phyloP scores from a whole-genome alignment of 1,140 invertebrate genomes.

The Drosophila sucinea region DNA sequence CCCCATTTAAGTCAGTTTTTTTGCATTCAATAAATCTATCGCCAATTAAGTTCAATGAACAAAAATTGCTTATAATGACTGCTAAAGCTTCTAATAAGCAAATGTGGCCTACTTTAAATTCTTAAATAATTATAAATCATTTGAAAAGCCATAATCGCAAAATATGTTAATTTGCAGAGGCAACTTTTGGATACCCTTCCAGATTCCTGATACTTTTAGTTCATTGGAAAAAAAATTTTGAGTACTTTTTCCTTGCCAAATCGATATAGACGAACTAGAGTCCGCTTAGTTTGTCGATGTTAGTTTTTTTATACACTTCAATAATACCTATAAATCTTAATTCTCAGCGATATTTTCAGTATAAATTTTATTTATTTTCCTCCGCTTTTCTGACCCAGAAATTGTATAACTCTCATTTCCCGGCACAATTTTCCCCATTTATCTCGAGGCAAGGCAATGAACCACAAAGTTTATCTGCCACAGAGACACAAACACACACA shows the following conservation, averaged over 20 bases:
- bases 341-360: too few species aligned
- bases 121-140: background rate
- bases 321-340: too few species aligned
- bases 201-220: too few species aligned
- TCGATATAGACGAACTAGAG: too few species aligned
- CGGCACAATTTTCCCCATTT: constrained; percentile 28
- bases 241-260: too few species aligned
- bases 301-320: too few species aligned
- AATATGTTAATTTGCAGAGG: background rate
- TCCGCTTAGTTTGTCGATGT: too few species aligned
- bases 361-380: background rate
- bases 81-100: background rate
- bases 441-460: constrained; percentile 54
- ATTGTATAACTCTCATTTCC: constrained; percentile 20
- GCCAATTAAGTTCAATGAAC: constrained; percentile 11
- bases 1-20: background rate
- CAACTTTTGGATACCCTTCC: background rate
- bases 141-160: background rate
- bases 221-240: too few species aligned
- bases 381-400: constrained; percentile 30
- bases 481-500: constrained; percentile 30
- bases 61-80: background rate
- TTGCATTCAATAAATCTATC: background rate
- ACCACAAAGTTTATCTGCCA: constrained; percentile 57
- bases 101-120: constrained; percentile 12